Base-by-base conservation (phyloP, 2,888 invertebrate genomes). In the Ormyrus labotus region DNA sequence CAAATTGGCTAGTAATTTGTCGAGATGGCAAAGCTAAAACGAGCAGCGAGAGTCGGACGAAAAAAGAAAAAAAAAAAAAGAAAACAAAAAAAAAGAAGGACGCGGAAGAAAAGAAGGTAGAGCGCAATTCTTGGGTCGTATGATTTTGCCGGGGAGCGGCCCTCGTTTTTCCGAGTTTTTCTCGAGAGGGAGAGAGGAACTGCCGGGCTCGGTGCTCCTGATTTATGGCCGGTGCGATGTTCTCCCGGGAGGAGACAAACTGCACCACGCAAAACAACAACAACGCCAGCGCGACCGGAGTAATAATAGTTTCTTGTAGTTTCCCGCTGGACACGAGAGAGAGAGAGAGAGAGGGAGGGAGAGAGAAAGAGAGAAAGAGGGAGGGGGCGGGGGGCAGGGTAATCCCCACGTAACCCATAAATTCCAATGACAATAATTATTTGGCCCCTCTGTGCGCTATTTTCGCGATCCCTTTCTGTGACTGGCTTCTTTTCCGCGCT, bases 241-340 rank as follows among this genome's bases (percentile, higher is more conserved):
- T 68, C 61, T 61, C 79, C 74, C 80, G 83, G 83, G 83, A 84
- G 83, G 84, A 76, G 75, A 78, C 81, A 76, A 82, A 82, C 82
- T 80, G 81, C 82, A 60, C 73, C 34, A 75, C 81, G 85, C 83
- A 84, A 86, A 87, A 87, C 85, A 87, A 86, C 86, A 84, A 83
- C 85, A 87, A 87, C 85, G 87, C 85, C 86, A 84, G 83, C 85
- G 83, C 83, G 80, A 81, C 82, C 80, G 61, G 82, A 76, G 87
- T 87, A 86, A 87, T 86, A 87, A 87, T 87, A 88, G 87, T 88
- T 88, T 88, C 87, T 88, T 87, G 87, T 85, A 85, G 84, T 85
- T 87, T 82, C 81, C 80, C 72, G 60, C 68, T 71, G 76, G 48
- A 47, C 57, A 5, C 34, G 34, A 34, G 34, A 4, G 34, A 4